Evolutionary conservation across 1,140 invertebrate species (phyloP).

Genomic region (Drosophila grimshawi): DNA sequence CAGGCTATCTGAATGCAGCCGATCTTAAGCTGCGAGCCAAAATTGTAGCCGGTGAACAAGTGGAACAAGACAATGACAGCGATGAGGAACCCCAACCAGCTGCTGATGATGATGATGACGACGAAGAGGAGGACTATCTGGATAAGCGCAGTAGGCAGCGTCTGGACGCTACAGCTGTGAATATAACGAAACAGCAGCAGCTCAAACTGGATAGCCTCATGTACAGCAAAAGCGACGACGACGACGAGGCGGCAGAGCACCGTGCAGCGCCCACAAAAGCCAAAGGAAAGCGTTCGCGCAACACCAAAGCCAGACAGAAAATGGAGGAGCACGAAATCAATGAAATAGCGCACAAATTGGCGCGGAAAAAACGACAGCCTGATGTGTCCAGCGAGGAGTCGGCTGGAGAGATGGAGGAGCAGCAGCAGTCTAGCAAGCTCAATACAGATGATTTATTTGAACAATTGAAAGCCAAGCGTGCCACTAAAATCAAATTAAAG

Average conservation of each 20-base stretch:
- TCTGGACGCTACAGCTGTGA: conserved; percentile 45
- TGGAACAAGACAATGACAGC: conserved; percentile 42
- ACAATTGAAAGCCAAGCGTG: conserved; percentile 78
- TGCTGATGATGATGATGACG: conserved; percentile 8
- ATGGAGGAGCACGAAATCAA: conserved; percentile 56
- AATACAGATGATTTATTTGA: conserved; percentile 77
- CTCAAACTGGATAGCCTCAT: conserved; percentile 72
- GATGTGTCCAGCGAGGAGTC: conserved; percentile 62
- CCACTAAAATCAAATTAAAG: conserved; percentile 71
- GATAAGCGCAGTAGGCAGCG: conserved; percentile 72
- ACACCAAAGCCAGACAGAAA: conserved; percentile 42
- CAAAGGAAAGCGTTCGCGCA: conserved; percentile 41
- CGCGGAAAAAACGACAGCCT: conserved; percentile 62
- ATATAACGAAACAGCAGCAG: conserved; percentile 63
- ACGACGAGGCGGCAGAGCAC: conserved; percentile 75
- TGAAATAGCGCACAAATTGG: conserved; percentile 65
- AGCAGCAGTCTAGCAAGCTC: conserved; percentile 32
- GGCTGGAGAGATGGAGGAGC: conserved; percentile 4
- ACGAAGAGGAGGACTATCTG: conserved; percentile 75
- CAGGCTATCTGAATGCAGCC: conserved; percentile 84
- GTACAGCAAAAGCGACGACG: conserved; percentile 82
- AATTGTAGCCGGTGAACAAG: conserved; percentile 78
- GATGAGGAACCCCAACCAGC: conserved; percentile 15
- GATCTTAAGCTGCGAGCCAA: conserved; percentile 84
- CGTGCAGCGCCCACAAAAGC: conserved; percentile 39